Percentiles rank a stretch among this genome's conserved stretches.
phyloP scores from a whole-genome alignment of 2,888 invertebrate species.

The Caenorhabditis imperialis region DNA sequence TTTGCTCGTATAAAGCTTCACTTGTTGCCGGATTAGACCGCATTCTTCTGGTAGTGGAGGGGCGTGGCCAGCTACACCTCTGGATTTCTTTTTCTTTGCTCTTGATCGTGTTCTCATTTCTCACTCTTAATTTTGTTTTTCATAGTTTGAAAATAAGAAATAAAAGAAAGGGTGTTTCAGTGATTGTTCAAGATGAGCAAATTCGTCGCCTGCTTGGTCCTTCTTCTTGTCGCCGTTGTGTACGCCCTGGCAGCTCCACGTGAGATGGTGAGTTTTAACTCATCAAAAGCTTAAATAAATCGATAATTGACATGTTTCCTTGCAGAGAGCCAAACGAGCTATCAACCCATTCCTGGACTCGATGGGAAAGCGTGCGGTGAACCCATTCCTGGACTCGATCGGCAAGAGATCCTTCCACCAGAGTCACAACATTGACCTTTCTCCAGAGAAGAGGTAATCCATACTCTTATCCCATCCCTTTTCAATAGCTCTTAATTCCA shows the following conservation, averaged over 20 bases:
- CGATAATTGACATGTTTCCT: not conserved
- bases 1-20: not conserved
- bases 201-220: constrained; percentile 55
- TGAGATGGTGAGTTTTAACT: constrained; percentile 37
- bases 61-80: constrained; percentile 21
- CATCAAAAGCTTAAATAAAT: not conserved
- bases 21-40: constrained; percentile 25
- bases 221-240: constrained; percentile 31
- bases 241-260: constrained; percentile 21
- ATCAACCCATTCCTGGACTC: constrained; percentile 76
- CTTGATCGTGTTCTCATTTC: not conserved
- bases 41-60: not conserved
- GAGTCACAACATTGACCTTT: not conserved
- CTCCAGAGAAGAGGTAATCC: constrained; percentile 31
- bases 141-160: too few species aligned
- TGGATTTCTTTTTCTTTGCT: not conserved
- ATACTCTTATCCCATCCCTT: too few species aligned
- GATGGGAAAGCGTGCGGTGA: constrained; percentile 71
- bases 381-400: constrained; percentile 74
- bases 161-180: too few species aligned
- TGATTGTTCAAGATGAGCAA: constrained; percentile 42
- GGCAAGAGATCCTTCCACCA: constrained; percentile 62
- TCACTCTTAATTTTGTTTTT: too few species aligned
- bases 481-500: constrained; percentile 25
- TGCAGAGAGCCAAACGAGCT: constrained; percentile 65